These are phyloP conservation scores for Halcyon smyrnensis DNA, from an alignment of 2,797 vertebrate species.

Conservation along the genomic window DNA sequence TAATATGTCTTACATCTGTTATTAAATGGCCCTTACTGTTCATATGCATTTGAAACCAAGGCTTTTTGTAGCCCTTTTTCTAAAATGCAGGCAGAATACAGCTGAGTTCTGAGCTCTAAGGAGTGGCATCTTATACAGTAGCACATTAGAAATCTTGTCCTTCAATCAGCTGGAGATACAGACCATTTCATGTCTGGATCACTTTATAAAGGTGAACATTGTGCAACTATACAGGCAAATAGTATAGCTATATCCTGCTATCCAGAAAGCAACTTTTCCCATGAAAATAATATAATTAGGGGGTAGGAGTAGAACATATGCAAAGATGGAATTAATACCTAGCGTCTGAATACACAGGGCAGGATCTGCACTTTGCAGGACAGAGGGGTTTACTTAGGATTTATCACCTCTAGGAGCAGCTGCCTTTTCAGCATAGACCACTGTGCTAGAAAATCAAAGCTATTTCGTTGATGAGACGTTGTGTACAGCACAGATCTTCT, in stretches of 20 bases:
- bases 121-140: neutral
- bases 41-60: neutral
- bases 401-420: neutral
- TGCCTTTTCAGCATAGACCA: neutral
- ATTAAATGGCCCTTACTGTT: neutral
- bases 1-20: neutral
- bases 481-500: neutral
- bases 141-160: neutral
- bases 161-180: neutral
- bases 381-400: neutral
- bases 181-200: neutral
- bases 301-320: accelerated
- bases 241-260: neutral
- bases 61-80: neutral
- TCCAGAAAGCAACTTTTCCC: neutral
- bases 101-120: neutral
- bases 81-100: neutral
- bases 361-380: neutral
- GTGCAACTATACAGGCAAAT: neutral
- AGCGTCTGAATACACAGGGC: neutral
- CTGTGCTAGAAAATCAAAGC: neutral
- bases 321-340: neutral
- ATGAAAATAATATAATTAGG: neutral
- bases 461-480: neutral
- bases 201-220: neutral